A percentile compares a stretch with the other conserved stretches of the same genome.
phyloP scores from a whole-genome alignment of 2,888 invertebrate species.

The Agrotis exclamationis region DNA sequence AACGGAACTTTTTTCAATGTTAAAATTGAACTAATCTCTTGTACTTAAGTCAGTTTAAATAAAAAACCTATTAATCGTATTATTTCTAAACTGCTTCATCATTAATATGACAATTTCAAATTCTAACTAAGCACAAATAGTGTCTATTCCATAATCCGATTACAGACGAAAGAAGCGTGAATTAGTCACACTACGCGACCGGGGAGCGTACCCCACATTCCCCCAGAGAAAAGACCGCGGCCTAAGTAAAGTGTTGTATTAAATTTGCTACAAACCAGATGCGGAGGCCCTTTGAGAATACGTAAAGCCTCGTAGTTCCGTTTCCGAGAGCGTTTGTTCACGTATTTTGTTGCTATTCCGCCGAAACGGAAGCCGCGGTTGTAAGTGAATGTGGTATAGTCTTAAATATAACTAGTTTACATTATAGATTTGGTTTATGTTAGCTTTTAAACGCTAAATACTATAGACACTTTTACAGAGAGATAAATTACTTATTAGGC shows the following conservation, averaged over 20 bases:
- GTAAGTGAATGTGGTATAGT: slow-evolving; percentile 16
- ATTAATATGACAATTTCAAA: too few relatives aligned
- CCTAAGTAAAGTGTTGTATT: slow-evolving; percentile 60
- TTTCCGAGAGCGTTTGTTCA: slow-evolving; percentile 47
- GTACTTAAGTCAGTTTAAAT: too few relatives aligned
- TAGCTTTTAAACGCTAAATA: too few relatives aligned
- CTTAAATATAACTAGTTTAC: not conserved
- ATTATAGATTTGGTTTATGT: not conserved
- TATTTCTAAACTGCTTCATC: too few relatives aligned
- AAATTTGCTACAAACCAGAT: slow-evolving; percentile 65
- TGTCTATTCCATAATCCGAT: slow-evolving; percentile 29
- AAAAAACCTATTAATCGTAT: too few relatives aligned
- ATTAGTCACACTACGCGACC: slow-evolving; percentile 43
- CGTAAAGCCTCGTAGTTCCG: slow-evolving; percentile 43
- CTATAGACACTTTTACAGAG: too few relatives aligned
- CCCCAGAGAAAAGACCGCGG: slow-evolving; percentile 42
- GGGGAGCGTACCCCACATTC: slow-evolving; percentile 53
- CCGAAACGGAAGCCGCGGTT: slow-evolving; percentile 14
- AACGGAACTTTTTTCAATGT: too few relatives aligned
- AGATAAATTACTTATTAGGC: too few relatives aligned
- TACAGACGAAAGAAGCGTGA: slow-evolving; percentile 27
- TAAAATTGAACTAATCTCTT: too few relatives aligned
- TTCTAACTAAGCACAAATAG: not conserved
- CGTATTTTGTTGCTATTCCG: slow-evolving; percentile 25
- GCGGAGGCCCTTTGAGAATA: slow-evolving; percentile 57